Percentiles rank a stretch among this genome's conserved stretches.
Evolutionary conservation across 2,888 invertebrate genomes (phyloP).

Genomic region (Fissipunctia ypsillon): DNA sequence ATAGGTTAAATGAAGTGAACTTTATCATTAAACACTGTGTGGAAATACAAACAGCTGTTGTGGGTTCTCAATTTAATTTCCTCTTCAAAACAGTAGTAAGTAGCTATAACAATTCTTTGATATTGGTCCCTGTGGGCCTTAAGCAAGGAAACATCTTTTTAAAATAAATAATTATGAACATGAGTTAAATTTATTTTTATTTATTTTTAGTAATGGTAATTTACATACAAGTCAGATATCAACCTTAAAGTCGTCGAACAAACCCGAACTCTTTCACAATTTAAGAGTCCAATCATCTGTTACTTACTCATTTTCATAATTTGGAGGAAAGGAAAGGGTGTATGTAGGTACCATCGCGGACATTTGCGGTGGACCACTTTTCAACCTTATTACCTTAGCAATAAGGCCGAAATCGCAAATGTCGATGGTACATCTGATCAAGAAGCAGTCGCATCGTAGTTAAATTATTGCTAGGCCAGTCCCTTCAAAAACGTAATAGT

Average conservation of each 20-base stretch:
- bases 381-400: too few relatives aligned
- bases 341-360: too few relatives aligned
- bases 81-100: neutral
- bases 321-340: too few relatives aligned
- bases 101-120: neutral
- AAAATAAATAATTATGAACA: neutral
- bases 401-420: too few relatives aligned
- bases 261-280: neutral
- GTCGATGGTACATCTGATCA: neutral
- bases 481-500: too few relatives aligned
- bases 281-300: too few relatives aligned
- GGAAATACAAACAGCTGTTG: conserved; percentile 13
- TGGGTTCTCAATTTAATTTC: neutral
- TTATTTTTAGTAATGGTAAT: neutral
- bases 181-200: neutral
- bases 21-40: conserved; percentile 14
- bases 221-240: too few relatives aligned
- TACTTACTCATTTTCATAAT: too few relatives aligned
- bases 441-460: neutral
- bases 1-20: neutral
- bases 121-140: neutral
- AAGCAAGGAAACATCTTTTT: neutral
- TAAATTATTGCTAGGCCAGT: too few relatives aligned
- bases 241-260: neutral
- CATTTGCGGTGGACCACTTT: too few relatives aligned